Evolutionary conservation across 2,888 invertebrate genomes (phyloP), one percentile per base, ranked within the genome.

Genomic region (Ametastegia equiseti): DNA sequence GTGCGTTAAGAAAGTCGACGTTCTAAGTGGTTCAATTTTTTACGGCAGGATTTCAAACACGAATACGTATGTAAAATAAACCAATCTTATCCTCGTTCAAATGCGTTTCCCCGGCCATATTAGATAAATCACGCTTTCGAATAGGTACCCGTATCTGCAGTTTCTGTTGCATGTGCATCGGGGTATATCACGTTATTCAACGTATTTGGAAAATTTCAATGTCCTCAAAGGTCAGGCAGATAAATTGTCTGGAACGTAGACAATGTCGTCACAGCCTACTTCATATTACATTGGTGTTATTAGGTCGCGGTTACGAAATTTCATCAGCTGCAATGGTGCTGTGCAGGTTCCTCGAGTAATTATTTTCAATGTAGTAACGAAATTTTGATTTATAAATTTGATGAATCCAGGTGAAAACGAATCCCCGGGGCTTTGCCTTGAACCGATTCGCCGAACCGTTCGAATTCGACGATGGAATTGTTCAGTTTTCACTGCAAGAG

Each of bases 241-340:
- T 80, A 80, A 45, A 57, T 50, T 39, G 54, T 39, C 71, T 42
- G 80, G 54, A 69, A 80, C 42, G 80, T 73, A 19, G 73, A 23
- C 57, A 60, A 54, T 75, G 73, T 80, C 73, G 80, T 80, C 47
- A 60, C 60, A 60, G 80, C 30, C 73, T 54, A 36, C 36, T 71
- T 50, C 9, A 50, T 36, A 7, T 19, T n/a, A n/a, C n/a, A 75
- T 75, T 36, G 75, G 75, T 75, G 75, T 75, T n/a, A 69, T 69
- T 69, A 69, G 69, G 69, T 69, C 69, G 69, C 69, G 39, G 69
- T 69, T 69, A 69, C 13, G 36, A 45, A n/a, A 42, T 9, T 13
- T 23, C n/a, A n/a, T n/a, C n/a, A n/a, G n/a, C n/a, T n/a, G n/a
- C n/a, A n/a, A n/a, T n/a, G n/a, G n/a, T n/a, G n/a, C n/a, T n/a